These are phyloP conservation scores for Megaustenia siamemsis DNA, from an alignment of 2,888 invertebrate species.

Conservation along the genomic window DNA sequence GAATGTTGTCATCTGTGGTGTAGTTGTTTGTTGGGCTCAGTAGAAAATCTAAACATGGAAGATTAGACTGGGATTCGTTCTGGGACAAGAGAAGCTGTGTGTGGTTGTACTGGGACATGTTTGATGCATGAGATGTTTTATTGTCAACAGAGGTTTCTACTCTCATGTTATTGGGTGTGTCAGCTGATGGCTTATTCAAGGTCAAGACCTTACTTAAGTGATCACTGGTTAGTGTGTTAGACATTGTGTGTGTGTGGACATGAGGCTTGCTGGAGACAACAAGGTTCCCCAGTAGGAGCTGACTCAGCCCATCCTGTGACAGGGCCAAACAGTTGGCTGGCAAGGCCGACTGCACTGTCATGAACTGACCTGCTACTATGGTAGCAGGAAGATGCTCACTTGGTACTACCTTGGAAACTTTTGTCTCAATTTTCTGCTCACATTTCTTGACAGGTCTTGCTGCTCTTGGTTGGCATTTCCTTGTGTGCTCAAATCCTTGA, in stretches of 20 bases:
- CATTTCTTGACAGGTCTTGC: neutral
- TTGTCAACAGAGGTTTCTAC: neutral
- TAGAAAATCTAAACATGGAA: neutral
- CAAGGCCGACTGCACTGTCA: neutral
- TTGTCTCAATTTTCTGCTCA: constrained; percentile 10
- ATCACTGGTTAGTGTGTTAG: neutral
- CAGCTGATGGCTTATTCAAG: neutral
- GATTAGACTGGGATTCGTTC: neutral
- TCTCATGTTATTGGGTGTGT: too few species aligned
- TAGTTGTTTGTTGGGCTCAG: neutral
- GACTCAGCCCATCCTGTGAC: neutral
- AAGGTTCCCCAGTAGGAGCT: constrained; percentile 7
- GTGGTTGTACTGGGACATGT: neutral
- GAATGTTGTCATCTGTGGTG: too few species aligned
- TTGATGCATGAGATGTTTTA: neutral
- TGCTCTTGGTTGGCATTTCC: constrained; percentile 5
- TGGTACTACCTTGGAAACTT: neutral
- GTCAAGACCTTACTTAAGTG: neutral
- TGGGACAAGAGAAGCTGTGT: neutral
- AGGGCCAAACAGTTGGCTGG: neutral
- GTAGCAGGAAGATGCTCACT: too few species aligned
- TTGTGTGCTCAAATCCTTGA: neutral
- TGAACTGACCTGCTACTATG: neutral
- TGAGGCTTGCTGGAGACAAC: neutral
- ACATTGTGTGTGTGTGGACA: neutral